Conservation (phyloP, 2,888 invertebrate genomes). For the Drosophila mettleri region DNA sequence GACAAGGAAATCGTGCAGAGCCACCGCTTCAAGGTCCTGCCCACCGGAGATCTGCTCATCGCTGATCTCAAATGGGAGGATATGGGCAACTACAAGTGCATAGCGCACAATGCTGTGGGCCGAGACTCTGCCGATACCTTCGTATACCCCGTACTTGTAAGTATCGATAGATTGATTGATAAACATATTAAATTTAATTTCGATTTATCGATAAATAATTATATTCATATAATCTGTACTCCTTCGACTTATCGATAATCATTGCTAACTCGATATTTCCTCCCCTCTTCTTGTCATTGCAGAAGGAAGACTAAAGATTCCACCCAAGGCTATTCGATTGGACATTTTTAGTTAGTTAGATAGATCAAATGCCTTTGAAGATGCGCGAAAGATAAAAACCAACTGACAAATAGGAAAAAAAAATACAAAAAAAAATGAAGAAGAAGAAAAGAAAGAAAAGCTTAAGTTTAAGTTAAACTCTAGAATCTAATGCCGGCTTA, state of each 20-base stretch:
- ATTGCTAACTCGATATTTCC: conserved; percentile 12
- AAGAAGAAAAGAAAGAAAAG: conserved; percentile 17
- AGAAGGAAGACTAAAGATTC: conserved; percentile 78
- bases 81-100: conserved; percentile 93
- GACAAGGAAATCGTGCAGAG: conserved; percentile 86
- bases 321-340: conserved; percentile 75
- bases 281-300: conserved; percentile 40
- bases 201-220: not conserved
- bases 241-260: not conserved
- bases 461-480: conserved; percentile 51
- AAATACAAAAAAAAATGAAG: conserved; percentile 18
- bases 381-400: conserved; percentile 63
- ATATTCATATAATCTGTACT: not conserved
- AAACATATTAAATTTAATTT: too few species aligned
- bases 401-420: conserved; percentile 41
- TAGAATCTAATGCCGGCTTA: conserved; percentile 81
- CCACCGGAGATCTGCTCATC: conserved; percentile 92
- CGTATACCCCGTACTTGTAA: conserved; percentile 88
- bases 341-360: conserved; percentile 74
- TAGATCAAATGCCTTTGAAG: conserved; percentile 81
- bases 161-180: conserved; percentile 42
- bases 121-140: conserved; percentile 89
- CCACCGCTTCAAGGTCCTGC: conserved; percentile 87
- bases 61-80: conserved; percentile 90
- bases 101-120: conserved; percentile 89